Evolutionary conservation across 2,888 invertebrate species (phyloP).

Genomic region (Campopleginae sp.): DNA sequence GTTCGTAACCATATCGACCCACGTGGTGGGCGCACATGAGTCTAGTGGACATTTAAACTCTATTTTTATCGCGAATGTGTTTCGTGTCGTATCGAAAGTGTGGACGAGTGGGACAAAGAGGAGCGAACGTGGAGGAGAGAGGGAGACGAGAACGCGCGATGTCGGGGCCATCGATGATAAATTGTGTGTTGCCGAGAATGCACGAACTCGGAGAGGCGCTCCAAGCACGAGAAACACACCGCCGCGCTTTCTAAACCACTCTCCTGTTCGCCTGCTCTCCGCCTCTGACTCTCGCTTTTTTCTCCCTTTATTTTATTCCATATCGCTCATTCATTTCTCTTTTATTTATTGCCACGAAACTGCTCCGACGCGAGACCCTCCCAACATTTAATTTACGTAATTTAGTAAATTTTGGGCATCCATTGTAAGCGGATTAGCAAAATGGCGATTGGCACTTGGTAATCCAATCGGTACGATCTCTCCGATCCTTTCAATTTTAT

Average conservation of each 20-base stretch:
- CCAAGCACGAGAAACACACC: conserved; percentile 64
- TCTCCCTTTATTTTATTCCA: conserved; percentile 12
- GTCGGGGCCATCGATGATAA: conserved; percentile 64
- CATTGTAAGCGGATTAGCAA: conserved; percentile 4
- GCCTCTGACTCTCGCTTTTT: conserved; percentile 15
- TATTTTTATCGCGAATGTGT: conserved; percentile 57
- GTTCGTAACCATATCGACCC: conserved; percentile 31
- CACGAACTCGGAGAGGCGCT: conserved; percentile 45
- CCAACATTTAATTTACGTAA: conserved; percentile 9
- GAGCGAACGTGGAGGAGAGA: not conserved
- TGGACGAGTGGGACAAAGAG: not conserved
- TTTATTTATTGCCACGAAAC: not conserved
- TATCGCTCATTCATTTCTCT: not conserved
- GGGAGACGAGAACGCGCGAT: conserved; percentile 7
- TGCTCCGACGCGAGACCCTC: conserved; percentile 24
- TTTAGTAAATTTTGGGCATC: not conserved
- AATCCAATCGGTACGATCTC: conserved; percentile 4
- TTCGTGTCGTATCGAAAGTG: conserved; percentile 35
- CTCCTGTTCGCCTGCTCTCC: conserved; percentile 70
- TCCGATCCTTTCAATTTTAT: not conserved
- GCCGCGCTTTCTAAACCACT: conserved; percentile 80
- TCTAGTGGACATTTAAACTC: conserved; percentile 52
- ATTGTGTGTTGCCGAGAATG: conserved; percentile 65
- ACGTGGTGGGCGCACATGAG: conserved; percentile 44
- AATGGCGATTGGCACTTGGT: conserved; percentile 2